Base-by-base conservation (phyloP, 1,140 invertebrate species). In the Oryctes rhinoceros region DNA sequence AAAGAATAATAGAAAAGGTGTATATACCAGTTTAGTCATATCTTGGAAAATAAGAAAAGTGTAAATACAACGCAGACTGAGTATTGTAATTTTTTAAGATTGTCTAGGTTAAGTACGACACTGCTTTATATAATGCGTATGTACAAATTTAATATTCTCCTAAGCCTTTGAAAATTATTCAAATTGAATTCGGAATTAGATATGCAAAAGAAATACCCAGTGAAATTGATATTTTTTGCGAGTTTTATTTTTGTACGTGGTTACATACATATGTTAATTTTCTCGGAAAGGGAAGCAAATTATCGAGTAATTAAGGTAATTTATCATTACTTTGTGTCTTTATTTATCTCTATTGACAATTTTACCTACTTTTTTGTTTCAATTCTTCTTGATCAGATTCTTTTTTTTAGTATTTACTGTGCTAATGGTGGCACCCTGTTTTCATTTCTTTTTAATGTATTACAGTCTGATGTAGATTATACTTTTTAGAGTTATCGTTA, bases 61-160 rank as follows among this genome's bases (percentile, higher is more conserved):
- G 75, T 76, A 76, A 44, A 76, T 76, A 76, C n/a, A 76, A 76
- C 75, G 47, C 75, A 76, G 75, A 76, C 75, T 76, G 75, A 76
- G 37, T 76, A 76, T 76, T 76, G 47, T 76, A 76, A 76, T 76
- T 44, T 76, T 76, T 76, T 47, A 47, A 47, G 47, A 76, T 76
- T 47, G 75, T 48, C 75, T 76, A 47, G 47, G 47, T n/a, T 44
- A 47, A 76, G 75, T 76, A 47, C 37, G 47, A 76, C 13, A 18
- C 18, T n/a, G 39, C 47, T 76, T 76, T 76, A 76, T 49, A 48
- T 15, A 76, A 76, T 76, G 75, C 75, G n/a, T 20, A 76, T 76
- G 75, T 76, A 76, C 75, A 76, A 76, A 76, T 76, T 76, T 76
- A 44, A 24, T 71, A 71, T 35, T 76, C 44, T 76, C 47, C 39